Conservation (phyloP, 1,140 invertebrate species). For the Varroa destructor region DNA sequence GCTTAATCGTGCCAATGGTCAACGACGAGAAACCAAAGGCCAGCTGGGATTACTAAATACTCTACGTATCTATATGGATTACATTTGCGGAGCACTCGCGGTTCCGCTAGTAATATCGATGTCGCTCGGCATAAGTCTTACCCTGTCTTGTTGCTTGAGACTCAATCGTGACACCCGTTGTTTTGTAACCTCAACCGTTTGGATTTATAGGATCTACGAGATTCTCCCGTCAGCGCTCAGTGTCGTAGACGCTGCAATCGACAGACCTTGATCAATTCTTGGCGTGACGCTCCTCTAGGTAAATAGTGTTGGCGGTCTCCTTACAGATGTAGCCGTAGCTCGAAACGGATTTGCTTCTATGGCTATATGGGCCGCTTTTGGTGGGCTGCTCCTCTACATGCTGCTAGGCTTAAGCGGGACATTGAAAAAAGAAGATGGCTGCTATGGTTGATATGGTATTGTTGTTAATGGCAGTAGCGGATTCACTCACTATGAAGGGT, state of each 20-base stretch:
- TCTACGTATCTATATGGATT: background rate
- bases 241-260: background rate
- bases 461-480: too few species aligned
- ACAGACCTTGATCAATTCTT: conserved; percentile 29
- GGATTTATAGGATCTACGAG: conserved; percentile 17
- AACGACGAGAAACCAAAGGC: background rate
- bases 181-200: background rate
- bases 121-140: background rate
- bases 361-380: conserved; percentile 32
- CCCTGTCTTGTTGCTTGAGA: background rate
- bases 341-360: conserved; percentile 32
- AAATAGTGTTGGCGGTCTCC: conserved; percentile 32
- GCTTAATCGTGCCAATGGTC: conserved; percentile 2
- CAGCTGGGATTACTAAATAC: background rate
- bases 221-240: background rate
- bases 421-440: background rate
- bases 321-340: conserved; percentile 31
- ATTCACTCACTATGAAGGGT: too few species aligned
- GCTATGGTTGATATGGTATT: too few species aligned
- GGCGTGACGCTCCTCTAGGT: conserved; percentile 31
- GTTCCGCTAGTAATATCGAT: background rate
- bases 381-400: conserved; percentile 31
- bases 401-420: conserved; percentile 3
- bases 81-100: background rate
- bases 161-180: background rate